Percentiles rank a stretch among this genome's conserved stretches.
Conservation (phyloP, 2,888 invertebrate genomes). For the Himalopsyche japonica region DNA sequence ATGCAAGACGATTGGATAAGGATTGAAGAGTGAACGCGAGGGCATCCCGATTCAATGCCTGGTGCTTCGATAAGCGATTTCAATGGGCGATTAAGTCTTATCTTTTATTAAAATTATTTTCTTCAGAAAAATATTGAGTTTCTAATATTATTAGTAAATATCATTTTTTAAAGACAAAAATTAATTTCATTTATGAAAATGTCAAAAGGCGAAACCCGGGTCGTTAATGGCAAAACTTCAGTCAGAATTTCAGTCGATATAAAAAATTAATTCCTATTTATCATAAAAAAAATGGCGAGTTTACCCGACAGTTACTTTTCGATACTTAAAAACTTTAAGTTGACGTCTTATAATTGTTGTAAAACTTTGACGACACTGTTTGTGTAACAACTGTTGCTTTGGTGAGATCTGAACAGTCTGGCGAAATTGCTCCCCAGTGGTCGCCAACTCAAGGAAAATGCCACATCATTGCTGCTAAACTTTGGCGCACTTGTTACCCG, state of each 20-base stretch:
- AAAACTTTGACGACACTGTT: too few species aligned
- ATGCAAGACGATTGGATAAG: not conserved
- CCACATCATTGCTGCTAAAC: not conserved
- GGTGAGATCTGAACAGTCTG: not conserved
- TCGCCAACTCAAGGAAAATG: not conserved
- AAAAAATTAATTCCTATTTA: too few species aligned
- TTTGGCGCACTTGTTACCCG: not conserved
- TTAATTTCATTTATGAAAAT: not conserved
- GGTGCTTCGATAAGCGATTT: not conserved
- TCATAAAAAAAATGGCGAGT: too few species aligned
- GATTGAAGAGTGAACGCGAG: not conserved
- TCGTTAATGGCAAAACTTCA: not conserved
- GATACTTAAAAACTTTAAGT: too few species aligned
- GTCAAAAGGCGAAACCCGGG: not conserved
- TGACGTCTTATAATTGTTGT: too few species aligned
- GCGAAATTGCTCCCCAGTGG: not conserved
- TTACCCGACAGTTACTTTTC: too few species aligned
- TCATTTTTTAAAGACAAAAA: too few species aligned
- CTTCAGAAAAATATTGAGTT: too few species aligned
- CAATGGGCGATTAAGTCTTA: not conserved
- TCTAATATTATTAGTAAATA: too few species aligned
- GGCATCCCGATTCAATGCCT: not conserved
- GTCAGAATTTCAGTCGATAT: too few species aligned
- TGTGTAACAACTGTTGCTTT: not conserved
- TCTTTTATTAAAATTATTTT: too few species aligned